phyloP scores from a whole-genome alignment of 2,797 vertebrate species.

The Takifugu ocellatus region DNA sequence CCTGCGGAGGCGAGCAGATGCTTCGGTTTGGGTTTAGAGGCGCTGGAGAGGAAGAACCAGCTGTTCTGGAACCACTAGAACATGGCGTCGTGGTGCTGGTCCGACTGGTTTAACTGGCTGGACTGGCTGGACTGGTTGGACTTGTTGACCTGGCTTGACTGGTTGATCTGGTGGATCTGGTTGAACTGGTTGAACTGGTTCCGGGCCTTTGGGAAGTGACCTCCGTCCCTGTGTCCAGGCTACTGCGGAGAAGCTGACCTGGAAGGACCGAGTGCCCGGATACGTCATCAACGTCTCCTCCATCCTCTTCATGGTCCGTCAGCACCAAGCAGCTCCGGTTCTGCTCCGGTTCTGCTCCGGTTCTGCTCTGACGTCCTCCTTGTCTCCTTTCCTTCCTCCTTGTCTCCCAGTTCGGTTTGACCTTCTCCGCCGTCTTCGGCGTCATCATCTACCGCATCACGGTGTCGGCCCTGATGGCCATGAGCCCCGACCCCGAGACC shows the following conservation, averaged over 20 bases:
- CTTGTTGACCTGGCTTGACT: too few species aligned
- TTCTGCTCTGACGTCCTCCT: not conserved
- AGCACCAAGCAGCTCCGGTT: too few species aligned
- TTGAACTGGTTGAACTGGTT: too few species aligned
- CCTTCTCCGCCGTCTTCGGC: slow-evolving; percentile 91
- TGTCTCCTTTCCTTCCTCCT: slow-evolving; percentile 9
- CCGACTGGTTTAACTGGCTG: too few species aligned
- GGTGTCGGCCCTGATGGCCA: slow-evolving; percentile 85
- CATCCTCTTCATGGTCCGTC: slow-evolving; percentile 91
- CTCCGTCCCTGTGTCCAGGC: slow-evolving; percentile 32
- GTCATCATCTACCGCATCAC: slow-evolving; percentile 94
- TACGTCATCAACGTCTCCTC: slow-evolving; percentile 89
- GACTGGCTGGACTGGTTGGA: too few species aligned
- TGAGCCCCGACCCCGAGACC: slow-evolving; percentile 82
- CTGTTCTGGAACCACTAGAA: too few species aligned
- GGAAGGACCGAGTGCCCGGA: slow-evolving; percentile 89
- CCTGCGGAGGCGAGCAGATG: slow-evolving; percentile 25
- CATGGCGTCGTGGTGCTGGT: too few species aligned
- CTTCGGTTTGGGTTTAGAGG: not conserved
- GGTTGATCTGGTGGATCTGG: too few species aligned
- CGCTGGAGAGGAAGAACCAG: too few species aligned
- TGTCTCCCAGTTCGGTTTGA: slow-evolving; percentile 82
- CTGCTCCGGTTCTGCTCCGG: too few species aligned
- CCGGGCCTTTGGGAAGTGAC: too few species aligned
- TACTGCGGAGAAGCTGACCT: slow-evolving; percentile 85